These are phyloP conservation scores for Phrynocephalus forsythii DNA, from an alignment of 2,797 vertebrate species.

Conservation along the genomic window DNA sequence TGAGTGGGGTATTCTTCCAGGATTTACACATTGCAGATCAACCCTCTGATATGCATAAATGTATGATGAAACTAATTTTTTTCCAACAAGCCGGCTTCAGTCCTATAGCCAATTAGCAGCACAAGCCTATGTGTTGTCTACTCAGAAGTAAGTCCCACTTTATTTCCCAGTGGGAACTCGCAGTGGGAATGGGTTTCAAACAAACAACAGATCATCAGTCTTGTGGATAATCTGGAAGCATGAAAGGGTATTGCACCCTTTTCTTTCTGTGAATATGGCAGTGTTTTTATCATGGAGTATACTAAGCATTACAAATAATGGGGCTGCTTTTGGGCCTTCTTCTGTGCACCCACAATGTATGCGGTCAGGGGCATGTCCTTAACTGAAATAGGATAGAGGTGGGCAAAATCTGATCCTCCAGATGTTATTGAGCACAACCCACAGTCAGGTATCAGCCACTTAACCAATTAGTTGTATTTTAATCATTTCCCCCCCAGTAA, in stretches of 20 bases:
- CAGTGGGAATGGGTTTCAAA: background rate
- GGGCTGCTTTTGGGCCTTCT: background rate
- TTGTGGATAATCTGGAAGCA: background rate
- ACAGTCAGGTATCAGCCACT: no score
- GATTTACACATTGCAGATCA: constrained; percentile 21
- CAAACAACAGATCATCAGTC: background rate
- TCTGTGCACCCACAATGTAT: background rate
- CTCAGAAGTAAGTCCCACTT: background rate
- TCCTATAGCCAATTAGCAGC: constrained; percentile 10
- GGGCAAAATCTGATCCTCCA: no score
- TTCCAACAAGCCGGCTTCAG: background rate
- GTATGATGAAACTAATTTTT: constrained; percentile 14
- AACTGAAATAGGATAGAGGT: background rate
- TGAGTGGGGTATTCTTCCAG: constrained; percentile 19
- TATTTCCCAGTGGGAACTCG: background rate
- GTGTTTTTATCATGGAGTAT: background rate
- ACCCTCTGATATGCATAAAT: constrained; percentile 9
- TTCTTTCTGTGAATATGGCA: background rate
- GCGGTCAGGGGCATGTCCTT: background rate
- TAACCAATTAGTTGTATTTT: no score
- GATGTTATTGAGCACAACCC: no score
- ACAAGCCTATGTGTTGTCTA: background rate
- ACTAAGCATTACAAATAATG: background rate
- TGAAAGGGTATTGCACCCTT: background rate
- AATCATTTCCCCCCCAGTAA: no score